These are phyloP conservation scores for Lomographa bimaculata DNA, from an alignment of 2,888 invertebrate genomes.

Conservation along the genomic window DNA sequence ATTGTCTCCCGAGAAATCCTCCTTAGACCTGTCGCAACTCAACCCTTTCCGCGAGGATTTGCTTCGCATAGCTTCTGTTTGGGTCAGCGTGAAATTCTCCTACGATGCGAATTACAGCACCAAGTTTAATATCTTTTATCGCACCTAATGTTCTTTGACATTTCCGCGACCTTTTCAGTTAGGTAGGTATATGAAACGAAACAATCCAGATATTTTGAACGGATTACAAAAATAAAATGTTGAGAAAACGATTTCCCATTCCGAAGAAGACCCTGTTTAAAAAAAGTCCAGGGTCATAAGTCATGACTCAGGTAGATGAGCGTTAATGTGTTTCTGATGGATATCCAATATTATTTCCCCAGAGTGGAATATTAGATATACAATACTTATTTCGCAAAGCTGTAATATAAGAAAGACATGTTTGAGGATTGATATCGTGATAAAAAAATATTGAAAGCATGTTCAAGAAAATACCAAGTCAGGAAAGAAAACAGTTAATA, in stretches of 20 bases:
- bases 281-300: slow-evolving; percentile 7
- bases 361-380: no score
- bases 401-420: slow-evolving; percentile 3
- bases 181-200: no score
- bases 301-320: slow-evolving; percentile 42
- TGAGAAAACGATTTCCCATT: no score
- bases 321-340: slow-evolving; percentile 81
- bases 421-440: slow-evolving; percentile 27
- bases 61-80: slow-evolving; percentile 77
- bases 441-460: no score
- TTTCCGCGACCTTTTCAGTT: slow-evolving; percentile 1
- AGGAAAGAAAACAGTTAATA: slow-evolving; percentile 55
- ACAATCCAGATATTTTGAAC: no score
- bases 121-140: slow-evolving; percentile 54
- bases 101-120: slow-evolving; percentile 61
- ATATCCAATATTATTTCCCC: slow-evolving; percentile 67
- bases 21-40: slow-evolving; percentile 78
- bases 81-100: slow-evolving; percentile 79
- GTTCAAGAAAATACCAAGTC: slow-evolving; percentile 23
- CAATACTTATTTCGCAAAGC: slow-evolving; percentile 34
- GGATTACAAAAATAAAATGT: no score
- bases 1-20: slow-evolving; percentile 81
- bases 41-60: slow-evolving; percentile 77
- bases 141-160: slow-evolving; percentile 23
- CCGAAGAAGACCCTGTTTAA: no score